phyloP scores from a whole-genome alignment of 2,797 vertebrate genomes.

The Circus cinereus region DNA sequence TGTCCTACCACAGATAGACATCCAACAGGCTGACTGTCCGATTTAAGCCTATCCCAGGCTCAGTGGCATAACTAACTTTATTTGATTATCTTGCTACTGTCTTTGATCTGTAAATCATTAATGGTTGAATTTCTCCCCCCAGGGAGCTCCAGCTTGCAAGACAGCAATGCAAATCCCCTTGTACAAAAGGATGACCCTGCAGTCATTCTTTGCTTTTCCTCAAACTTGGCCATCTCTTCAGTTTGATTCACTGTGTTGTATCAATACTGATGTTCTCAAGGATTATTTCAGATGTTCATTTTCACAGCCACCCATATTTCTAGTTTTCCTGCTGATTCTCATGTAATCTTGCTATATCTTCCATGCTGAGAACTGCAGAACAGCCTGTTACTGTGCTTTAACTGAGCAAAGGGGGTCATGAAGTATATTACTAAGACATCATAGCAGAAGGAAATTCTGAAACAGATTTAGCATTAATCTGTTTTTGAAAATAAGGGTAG shows the following conservation, averaged over 20 bases:
- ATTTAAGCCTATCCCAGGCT: not conserved
- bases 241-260: not conserved
- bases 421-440: not conserved
- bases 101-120: not conserved
- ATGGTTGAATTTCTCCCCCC: not conserved
- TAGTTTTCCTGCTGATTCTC: not conserved
- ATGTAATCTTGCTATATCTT: not conserved
- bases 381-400: not conserved
- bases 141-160: not conserved
- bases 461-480: not conserved
- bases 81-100: not conserved
- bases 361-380: not conserved
- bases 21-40: not conserved
- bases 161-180: not conserved
- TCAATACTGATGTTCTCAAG: not conserved
- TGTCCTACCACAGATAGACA: not conserved
- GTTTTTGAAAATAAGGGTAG: not conserved
- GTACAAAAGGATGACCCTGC: not conserved
- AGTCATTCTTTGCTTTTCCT: not conserved
- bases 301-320: not conserved
- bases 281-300: not conserved
- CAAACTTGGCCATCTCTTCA: not conserved
- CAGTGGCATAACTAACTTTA: not conserved
- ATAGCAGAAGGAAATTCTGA: not conserved
- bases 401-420: not conserved